Evolutionary conservation across 2,888 invertebrate species (phyloP), one percentile per base, ranked within the genome.

Genomic region (Harpalus rufipes): DNA sequence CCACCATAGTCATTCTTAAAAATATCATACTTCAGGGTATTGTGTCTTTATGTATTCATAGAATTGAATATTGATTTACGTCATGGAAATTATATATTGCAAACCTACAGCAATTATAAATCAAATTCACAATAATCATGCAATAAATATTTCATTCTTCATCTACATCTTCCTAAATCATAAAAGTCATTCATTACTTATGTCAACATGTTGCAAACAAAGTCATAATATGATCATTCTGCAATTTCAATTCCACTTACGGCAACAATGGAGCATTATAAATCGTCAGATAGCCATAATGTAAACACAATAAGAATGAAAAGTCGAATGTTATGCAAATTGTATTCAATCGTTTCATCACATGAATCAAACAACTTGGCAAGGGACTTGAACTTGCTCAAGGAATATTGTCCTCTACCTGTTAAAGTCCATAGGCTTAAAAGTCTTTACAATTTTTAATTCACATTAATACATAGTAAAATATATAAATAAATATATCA

Each of bases 281-380:
- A 81, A 81, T 81, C 63, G 81, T 81, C 21, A 51, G 39, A 39
- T 32, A 65, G 18, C 39, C 63, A 81, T 81, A 81, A 81, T 81
- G 81, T 81, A 65, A 81, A 81, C 81, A 81, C 21, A 51, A 51
- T 12, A 81, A 81, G 81, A 81, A 65, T 81, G 81, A 65, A 79
- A 79, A 56, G 44, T 61, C 18, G 63, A 65, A 44, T 80, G 32
- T 44, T 81, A 81, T 81, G 81, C 81, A 81, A 81, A 81, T 81
- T 81, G 41, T 10, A 81, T 81, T 81, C 65, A 63, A 81, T 81
- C 65, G 44, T 41, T 21, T 81, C 81, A 81, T 81, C 81, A 81
- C 16, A 81, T 81, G 81, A 81, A 81, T 81, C 81, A 81, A 81
- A 81, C 41, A 61, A 18, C 61, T 32, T 6, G 32, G 32, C 32